Conservation (phyloP, 2,113 vertebrate genomes). For the Leucosticte australis region DNA sequence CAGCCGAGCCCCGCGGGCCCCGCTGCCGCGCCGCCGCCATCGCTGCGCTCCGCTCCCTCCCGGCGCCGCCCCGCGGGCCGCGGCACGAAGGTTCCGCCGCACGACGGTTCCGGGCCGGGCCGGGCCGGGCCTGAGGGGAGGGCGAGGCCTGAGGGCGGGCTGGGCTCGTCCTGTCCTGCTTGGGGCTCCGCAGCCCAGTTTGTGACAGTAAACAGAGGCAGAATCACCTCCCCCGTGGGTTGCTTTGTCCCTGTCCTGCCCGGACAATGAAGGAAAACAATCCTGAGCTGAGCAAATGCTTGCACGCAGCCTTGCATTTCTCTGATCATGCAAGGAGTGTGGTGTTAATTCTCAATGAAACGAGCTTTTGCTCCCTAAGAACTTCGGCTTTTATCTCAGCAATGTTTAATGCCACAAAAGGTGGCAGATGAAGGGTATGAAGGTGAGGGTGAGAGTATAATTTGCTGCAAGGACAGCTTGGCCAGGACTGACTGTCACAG, state of each 20-base stretch:
- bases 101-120: background rate
- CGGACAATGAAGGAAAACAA: background rate
- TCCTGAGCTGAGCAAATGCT: background rate
- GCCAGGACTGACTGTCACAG: background rate
- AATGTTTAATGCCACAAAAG: background rate
- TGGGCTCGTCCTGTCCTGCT: fast-evolving
- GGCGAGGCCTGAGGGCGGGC: background rate
- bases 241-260: background rate
- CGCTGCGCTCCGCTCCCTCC: background rate
- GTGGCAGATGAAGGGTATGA: background rate
- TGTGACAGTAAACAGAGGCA: fast-evolving
- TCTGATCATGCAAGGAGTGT: fast-evolving
- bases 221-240: background rate
- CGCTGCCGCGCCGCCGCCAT: background rate
- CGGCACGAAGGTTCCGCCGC: background rate
- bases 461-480: background rate
- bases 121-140: background rate
- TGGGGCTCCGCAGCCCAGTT: background rate
- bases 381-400: no score
- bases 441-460: background rate
- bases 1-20: background rate
- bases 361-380: background rate
- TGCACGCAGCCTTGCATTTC: fast-evolving
- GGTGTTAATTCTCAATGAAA: background rate
- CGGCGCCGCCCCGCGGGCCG: background rate